These are phyloP conservation scores for Cirrhinus molitorella DNA, from an alignment of 2,797 vertebrate species.

Conservation along the genomic window DNA sequence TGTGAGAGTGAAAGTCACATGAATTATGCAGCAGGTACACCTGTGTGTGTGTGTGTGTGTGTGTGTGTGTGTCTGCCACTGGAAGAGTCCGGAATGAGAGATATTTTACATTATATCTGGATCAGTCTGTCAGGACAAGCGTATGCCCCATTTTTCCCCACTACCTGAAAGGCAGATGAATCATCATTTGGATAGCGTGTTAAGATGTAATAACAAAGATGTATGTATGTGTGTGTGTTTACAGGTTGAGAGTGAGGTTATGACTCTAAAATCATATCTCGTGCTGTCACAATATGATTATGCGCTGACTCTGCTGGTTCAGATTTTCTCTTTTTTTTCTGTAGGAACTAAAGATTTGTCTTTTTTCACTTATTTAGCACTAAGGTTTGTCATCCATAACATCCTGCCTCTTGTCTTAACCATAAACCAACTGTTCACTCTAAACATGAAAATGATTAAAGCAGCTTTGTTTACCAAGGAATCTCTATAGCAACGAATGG, in stretches of 20 bases:
- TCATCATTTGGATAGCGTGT: conserved; percentile 68
- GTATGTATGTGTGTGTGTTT: conserved; percentile 20
- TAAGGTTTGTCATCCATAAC: conserved; percentile 50
- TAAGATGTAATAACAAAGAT: conserved; percentile 55
- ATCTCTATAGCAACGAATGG: conserved; percentile 7
- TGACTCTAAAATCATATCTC: conserved; percentile 41
- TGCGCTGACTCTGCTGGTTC: not conserved
- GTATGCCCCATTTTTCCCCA: conserved; percentile 40
- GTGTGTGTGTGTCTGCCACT: conserved; percentile 65
- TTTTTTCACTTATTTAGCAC: conserved; percentile 52
- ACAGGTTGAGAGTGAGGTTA: conserved; percentile 37
- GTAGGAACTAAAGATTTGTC: conserved; percentile 41
- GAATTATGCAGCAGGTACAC: conserved; percentile 77
- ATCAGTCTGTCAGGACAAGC: conserved; percentile 69
- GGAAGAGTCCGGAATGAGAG: conserved; percentile 72
- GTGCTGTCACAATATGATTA: conserved; percentile 41
- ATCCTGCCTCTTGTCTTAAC: conserved; percentile 9
- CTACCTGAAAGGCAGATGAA: conserved; percentile 59
- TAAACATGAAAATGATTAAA: conserved; percentile 35
- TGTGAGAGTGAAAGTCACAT: conserved; percentile 68
- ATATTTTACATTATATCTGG: conserved; percentile 73
- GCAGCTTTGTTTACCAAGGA: conserved; percentile 12
- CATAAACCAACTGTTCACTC: conserved; percentile 19
- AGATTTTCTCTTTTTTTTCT: not conserved
- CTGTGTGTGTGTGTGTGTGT: conserved; percentile 68